phyloP scores from a whole-genome alignment of 1,140 invertebrate genomes.

The Andrena cerasifolii region DNA sequence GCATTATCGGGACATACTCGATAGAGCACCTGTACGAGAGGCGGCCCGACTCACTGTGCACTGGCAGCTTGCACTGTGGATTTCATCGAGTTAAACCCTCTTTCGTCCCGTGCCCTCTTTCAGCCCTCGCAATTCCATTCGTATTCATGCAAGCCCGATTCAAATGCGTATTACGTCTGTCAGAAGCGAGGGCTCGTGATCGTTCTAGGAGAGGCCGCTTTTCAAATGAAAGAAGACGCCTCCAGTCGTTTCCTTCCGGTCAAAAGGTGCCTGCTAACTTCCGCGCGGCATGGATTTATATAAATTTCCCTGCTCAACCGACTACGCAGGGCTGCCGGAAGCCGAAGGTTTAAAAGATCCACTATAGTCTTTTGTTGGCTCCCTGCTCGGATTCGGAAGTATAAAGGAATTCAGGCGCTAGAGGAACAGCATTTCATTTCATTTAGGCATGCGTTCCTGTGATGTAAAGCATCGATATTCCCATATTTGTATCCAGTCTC shows the following conservation, averaged over 20 bases:
- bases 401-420: no score
- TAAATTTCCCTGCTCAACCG: slow-evolving; percentile 22
- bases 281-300: slow-evolving; percentile 41
- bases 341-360: slow-evolving; percentile 10
- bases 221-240: slow-evolving; percentile 24
- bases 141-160: slow-evolving; percentile 58
- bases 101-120: slow-evolving; percentile 16
- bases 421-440: neutral
- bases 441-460: no score
- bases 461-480: no score
- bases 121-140: slow-evolving; percentile 51
- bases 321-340: no score
- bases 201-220: slow-evolving; percentile 38
- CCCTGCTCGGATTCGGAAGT: no score
- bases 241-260: slow-evolving; percentile 47
- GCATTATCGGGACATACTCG: slow-evolving; percentile 69
- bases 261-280: slow-evolving; percentile 49
- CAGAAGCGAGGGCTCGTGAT: slow-evolving; percentile 46
- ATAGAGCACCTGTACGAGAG: slow-evolving; percentile 40
- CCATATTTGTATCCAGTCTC: neutral
- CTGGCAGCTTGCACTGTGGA: slow-evolving; percentile 12
- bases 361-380: slow-evolving; percentile 11
- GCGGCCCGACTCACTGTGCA: slow-evolving; percentile 21
- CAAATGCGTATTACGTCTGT: slow-evolving; percentile 68
- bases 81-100: slow-evolving; percentile 65